phyloP scores from a whole-genome alignment of 2,113 vertebrate genomes.

The Podiceps cristatus region DNA sequence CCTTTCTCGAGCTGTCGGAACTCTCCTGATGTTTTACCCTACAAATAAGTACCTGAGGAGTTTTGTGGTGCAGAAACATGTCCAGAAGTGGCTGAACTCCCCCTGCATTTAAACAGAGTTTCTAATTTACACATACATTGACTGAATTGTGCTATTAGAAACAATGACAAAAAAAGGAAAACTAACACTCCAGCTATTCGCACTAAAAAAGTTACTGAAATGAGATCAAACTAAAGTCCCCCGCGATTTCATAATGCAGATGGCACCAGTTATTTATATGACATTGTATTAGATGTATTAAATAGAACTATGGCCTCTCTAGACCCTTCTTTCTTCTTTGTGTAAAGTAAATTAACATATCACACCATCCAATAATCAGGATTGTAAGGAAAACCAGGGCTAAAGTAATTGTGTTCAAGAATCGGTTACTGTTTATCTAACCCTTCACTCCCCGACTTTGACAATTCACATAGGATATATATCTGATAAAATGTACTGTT shows the following conservation, averaged over 20 bases:
- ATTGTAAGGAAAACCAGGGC: not conserved
- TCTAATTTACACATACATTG: not conserved
- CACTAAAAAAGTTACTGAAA: not conserved
- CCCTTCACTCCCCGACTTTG: not conserved
- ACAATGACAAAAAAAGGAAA: not conserved
- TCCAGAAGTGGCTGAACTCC: not conserved
- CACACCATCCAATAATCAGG: not conserved
- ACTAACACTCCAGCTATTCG: not conserved
- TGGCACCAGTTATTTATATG: not conserved
- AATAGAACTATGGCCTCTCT: not conserved
- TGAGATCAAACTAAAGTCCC: not conserved
- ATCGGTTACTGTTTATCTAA: not conserved
- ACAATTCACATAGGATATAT: not conserved
- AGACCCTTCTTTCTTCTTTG: not conserved
- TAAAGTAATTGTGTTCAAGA: not conserved
- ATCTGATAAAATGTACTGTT: not conserved
- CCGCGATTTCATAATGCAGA: not conserved
- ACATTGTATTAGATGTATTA: not conserved
- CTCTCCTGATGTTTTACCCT: not conserved
- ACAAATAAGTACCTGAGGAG: not conserved
- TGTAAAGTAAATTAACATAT: not conserved
- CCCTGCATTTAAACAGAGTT: not conserved
- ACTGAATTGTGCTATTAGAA: not conserved
- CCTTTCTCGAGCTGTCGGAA: not conserved
- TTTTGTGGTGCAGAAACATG: not conserved